Evolutionary conservation across 1,140 invertebrate species (phyloP).

Genomic region (Formica selysi): DNA sequence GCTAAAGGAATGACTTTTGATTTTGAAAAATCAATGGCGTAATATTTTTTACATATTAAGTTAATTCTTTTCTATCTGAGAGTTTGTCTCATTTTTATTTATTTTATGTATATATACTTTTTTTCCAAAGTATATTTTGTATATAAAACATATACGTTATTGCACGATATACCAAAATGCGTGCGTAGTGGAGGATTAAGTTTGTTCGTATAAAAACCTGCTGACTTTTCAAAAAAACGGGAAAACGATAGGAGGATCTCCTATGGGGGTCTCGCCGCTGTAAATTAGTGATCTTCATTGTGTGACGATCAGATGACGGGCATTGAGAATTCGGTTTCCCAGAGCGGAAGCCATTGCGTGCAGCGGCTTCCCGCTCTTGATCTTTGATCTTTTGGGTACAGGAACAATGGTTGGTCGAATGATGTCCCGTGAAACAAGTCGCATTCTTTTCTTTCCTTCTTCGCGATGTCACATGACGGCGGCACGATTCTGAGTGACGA

Average conservation of each 20-base stretch:
- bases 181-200: neutral
- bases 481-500: slow-evolving; percentile 74
- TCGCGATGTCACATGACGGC: neutral
- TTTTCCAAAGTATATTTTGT: neutral
- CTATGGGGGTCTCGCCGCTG: slow-evolving; percentile 34
- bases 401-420: slow-evolving; percentile 69
- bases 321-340: neutral
- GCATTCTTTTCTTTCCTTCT: slow-evolving; percentile 24
- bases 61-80: neutral
- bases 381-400: slow-evolving; percentile 38
- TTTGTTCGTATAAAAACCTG: neutral
- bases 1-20: no score
- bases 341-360: slow-evolving; percentile 11
- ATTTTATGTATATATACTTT: neutral
- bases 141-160: neutral
- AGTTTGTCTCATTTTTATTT: neutral
- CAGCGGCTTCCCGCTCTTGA: slow-evolving; percentile 54
- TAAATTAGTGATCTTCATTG: slow-evolving; percentile 81
- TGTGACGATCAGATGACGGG: slow-evolving; percentile 76
- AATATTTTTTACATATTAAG: neutral
- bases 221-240: neutral
- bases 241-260: neutral
- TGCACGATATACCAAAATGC: neutral
- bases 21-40: neutral
- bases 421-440: slow-evolving; percentile 52